Percentiles rank a stretch among this genome's conserved stretches.
Evolutionary conservation across 2,797 vertebrate genomes (phyloP).

Genomic region (Schizothorax lantsangensis): DNA sequence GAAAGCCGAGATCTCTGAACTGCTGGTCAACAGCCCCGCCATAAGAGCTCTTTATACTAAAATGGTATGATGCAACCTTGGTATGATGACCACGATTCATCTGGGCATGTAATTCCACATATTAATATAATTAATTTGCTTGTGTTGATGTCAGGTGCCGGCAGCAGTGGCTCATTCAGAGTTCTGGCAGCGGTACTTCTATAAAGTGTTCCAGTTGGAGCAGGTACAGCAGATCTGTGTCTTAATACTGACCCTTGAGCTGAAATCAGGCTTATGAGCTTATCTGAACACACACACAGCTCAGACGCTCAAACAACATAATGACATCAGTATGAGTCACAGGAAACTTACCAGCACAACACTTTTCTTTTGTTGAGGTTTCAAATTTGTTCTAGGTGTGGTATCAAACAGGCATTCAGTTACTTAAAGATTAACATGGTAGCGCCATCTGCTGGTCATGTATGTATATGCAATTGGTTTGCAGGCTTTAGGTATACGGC

Average conservation of each 20-base stretch:
- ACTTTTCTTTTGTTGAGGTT: neutral
- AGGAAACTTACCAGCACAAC: neutral
- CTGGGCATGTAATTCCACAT: neutral
- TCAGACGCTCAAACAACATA: neutral
- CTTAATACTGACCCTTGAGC: neutral
- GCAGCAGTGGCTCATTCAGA: conserved; percentile 93
- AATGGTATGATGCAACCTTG: conserved; percentile 82
- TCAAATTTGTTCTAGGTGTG: neutral
- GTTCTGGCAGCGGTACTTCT: conserved; percentile 99
- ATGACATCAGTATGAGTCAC: neutral
- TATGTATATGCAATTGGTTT: neutral
- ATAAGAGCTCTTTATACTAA: conserved; percentile 96
- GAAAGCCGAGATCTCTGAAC: conserved; percentile 91
- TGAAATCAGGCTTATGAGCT: conserved; percentile 4
- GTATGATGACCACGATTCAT: neutral
- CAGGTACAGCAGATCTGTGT: conserved; percentile 79
- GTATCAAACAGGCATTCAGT: neutral
- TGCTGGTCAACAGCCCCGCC: conserved; percentile 92
- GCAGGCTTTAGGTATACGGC: neutral
- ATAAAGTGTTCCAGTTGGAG: conserved; percentile 92
- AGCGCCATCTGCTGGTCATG: conserved; percentile 2
- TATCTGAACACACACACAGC: conserved; percentile 16
- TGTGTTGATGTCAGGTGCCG: conserved; percentile 80
- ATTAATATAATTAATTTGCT: neutral
- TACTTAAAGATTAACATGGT: neutral